phyloP scores from a whole-genome alignment of 2,888 invertebrate genomes.

The Crocallis elinguaria region DNA sequence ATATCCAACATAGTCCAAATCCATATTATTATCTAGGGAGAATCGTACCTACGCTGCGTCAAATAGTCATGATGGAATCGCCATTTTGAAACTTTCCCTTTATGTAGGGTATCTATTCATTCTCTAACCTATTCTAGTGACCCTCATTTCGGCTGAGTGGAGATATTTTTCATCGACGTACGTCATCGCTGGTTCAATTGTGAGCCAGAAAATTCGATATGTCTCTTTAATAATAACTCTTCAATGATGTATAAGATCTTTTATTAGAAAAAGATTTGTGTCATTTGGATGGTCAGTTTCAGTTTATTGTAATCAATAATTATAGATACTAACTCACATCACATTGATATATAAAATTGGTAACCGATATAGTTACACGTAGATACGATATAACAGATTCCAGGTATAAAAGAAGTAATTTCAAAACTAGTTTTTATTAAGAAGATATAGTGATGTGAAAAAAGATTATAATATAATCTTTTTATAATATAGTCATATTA shows the following conservation, averaged over 20 bases:
- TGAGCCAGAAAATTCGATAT: conserved; percentile 18
- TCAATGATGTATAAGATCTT: conserved; percentile 1
- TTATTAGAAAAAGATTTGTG: conserved; percentile 3
- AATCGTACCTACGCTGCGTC: conserved; percentile 23
- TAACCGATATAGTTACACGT: no score
- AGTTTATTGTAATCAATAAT: no score
- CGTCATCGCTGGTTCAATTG: conserved; percentile 26
- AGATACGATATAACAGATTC: no score
- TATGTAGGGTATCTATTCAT: conserved; percentile 45
- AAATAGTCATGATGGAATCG: conserved; percentile 34
- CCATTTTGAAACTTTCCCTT: conserved; percentile 34
- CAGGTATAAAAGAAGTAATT: no score
- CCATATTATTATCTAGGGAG: conserved; percentile 16
- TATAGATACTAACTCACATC: no score
- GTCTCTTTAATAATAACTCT: conserved; percentile 17
- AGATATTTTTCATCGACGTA: conserved; percentile 58
- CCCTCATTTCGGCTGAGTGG: conserved; percentile 60
- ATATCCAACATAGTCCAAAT: conserved; percentile 29
- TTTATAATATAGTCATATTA: no score
- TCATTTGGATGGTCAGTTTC: no score
- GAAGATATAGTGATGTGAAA: no score
- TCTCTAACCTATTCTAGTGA: conserved; percentile 55
- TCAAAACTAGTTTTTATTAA: no score
- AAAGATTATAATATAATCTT: no score
- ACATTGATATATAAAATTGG: no score